Conservation (phyloP, 2,888 invertebrate genomes). For the Gryllus longicercus region DNA sequence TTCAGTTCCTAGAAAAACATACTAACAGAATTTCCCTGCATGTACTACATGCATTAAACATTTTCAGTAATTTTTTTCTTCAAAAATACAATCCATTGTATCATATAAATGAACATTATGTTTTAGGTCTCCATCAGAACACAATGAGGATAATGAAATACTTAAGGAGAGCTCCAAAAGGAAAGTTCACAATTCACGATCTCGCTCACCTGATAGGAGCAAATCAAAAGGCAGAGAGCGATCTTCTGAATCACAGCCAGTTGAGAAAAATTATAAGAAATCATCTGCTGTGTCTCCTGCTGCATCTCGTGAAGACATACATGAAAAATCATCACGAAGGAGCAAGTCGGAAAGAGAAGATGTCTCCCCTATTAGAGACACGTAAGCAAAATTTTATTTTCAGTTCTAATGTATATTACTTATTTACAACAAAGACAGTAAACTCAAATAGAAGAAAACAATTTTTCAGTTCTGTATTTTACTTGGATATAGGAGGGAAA, state of each 20-base stretch:
- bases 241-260: slow-evolving; percentile 19
- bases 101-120: background rate
- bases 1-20: too few species aligned
- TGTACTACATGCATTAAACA: background rate
- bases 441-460: too few species aligned
- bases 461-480: too few species aligned
- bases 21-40: too few species aligned
- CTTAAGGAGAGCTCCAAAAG: slow-evolving; percentile 22
- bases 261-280: slow-evolving; percentile 25
- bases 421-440: too few species aligned
- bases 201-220: slow-evolving; percentile 28
- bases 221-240: slow-evolving; percentile 20
- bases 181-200: background rate
- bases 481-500: too few species aligned
- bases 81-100: background rate
- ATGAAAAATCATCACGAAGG: slow-evolving; percentile 22
- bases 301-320: background rate
- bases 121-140: slow-evolving; percentile 27
- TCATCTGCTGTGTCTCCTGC: background rate
- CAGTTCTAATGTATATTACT: background rate
- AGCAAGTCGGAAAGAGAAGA: slow-evolving; percentile 25
- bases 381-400: slow-evolving; percentile 7
- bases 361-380: slow-evolving; percentile 25
- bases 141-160: slow-evolving; percentile 23
- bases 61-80: background rate